Evolutionary conservation across 2,888 invertebrate species (phyloP).

Genomic region (Xestia c-nigrum): DNA sequence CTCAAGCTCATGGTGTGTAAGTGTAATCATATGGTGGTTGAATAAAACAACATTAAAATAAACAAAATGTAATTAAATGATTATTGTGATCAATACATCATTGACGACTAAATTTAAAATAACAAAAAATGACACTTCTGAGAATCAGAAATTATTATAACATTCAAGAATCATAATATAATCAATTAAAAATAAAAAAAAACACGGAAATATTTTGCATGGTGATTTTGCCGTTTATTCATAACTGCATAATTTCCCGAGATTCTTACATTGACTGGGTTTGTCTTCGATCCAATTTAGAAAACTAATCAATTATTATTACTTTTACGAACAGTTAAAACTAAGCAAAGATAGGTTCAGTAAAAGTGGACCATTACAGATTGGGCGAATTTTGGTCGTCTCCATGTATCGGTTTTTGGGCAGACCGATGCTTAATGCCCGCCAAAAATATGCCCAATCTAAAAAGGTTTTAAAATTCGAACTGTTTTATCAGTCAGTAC

Average conservation of each 20-base stretch:
- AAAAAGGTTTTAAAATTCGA: background rate
- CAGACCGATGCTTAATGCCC: background rate
- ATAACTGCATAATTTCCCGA: background rate
- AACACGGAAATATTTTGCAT: constrained; percentile 6
- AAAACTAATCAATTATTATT: background rate
- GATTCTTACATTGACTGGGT: constrained; percentile 13
- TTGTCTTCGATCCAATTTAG: background rate
- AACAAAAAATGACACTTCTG: constrained; percentile 32
- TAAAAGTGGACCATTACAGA: background rate
- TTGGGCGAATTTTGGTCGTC: background rate
- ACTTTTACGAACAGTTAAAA: constrained; percentile 23
- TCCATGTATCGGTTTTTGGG: no score
- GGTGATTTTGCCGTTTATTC: background rate
- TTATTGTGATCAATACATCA: constrained; percentile 39
- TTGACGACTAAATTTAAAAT: constrained; percentile 21
- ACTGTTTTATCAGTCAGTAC: constrained; percentile 12
- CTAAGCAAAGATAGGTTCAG: background rate
- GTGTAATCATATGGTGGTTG: background rate
- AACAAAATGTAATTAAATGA: constrained; percentile 47
- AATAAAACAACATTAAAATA: constrained; percentile 23
- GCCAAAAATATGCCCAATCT: background rate
- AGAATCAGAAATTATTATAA: constrained; percentile 34
- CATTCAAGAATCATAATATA: constrained; percentile 32
- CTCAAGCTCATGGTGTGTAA: background rate
- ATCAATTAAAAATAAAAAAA: constrained; percentile 40